Conservation (phyloP, 2,888 invertebrate species). For the Sthenelais limicola region DNA sequence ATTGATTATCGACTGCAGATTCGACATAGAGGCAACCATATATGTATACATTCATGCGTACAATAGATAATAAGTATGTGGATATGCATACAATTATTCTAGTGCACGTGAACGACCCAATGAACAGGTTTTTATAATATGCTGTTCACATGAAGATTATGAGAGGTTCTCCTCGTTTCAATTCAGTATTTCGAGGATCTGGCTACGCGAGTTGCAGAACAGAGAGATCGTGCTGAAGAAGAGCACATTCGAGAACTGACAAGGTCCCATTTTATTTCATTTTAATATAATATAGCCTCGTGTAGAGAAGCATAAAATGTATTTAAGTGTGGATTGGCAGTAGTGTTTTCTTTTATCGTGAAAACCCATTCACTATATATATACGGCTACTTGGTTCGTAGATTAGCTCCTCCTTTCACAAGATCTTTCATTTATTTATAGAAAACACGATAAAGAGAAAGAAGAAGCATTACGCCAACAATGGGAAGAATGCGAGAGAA, state of each 20-base stretch:
- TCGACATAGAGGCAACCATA: no score
- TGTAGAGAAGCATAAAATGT: no score
- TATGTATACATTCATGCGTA: conserved; percentile 7
- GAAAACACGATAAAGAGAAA: conserved; percentile 59
- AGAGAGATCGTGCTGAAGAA: conserved; percentile 63
- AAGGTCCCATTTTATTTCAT: conserved; percentile 34
- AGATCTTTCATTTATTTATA: no score
- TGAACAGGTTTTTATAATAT: not conserved
- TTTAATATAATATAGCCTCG: not conserved
- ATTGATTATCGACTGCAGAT: no score
- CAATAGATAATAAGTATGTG: not conserved
- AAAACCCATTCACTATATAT: no score
- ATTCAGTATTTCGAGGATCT: conserved; percentile 62
- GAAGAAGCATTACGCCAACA: conserved; percentile 61
- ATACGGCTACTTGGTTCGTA: no score
- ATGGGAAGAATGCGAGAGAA: conserved; percentile 61
- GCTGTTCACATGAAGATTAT: not conserved
- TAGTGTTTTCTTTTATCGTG: no score
- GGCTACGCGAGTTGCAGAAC: conserved; percentile 59
- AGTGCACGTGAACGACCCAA: no score
- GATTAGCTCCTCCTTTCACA: no score
- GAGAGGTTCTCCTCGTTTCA: no score
- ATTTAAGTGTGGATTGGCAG: no score
- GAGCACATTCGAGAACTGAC: conserved; percentile 61
- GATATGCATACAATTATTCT: not conserved